A percentile compares a stretch with the other conserved stretches of the same genome.
These are phyloP conservation scores for Sylvia borin DNA, from an alignment of 2,797 vertebrate species.

Conservation along the genomic window DNA sequence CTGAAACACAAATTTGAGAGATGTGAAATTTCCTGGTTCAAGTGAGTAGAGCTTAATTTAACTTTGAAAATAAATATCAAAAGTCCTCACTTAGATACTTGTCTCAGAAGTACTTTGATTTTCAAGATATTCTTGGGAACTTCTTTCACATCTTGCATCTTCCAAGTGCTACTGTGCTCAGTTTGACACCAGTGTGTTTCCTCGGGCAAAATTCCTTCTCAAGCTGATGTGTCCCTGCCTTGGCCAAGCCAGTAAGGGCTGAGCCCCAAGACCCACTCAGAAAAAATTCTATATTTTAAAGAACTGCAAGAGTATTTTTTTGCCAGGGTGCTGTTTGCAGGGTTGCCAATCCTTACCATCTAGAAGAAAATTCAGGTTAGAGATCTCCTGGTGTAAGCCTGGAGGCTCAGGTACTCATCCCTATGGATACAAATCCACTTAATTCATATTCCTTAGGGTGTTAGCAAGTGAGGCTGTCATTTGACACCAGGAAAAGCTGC, in stretches of 20 bases:
- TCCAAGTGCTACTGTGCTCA: not conserved
- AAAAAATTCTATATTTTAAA: not conserved
- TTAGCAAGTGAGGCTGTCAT: not conserved
- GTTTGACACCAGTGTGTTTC: not conserved
- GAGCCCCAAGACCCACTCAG: not conserved
- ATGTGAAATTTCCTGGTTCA: conserved; percentile 70
- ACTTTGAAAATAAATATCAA: not conserved
- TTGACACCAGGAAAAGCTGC: not conserved
- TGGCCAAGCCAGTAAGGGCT: not conserved
- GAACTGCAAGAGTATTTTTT: not conserved
- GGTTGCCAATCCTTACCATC: not conserved
- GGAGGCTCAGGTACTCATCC: not conserved
- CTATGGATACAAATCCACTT: not conserved
- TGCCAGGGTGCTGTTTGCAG: not conserved
- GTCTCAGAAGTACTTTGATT: not conserved
- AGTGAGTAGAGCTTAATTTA: conserved; percentile 56
- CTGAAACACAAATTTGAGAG: conserved; percentile 63
- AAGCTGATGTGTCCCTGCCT: not conserved
- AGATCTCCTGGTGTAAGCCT: not conserved
- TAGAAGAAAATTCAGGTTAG: not conserved
- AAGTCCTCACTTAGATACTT: not conserved
- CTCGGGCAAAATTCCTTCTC: not conserved
- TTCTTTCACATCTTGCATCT: not conserved
- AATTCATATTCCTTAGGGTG: not conserved
- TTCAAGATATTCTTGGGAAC: not conserved